Conservation (phyloP, 2,113 vertebrate genomes). For the Nipponia nippon region DNA sequence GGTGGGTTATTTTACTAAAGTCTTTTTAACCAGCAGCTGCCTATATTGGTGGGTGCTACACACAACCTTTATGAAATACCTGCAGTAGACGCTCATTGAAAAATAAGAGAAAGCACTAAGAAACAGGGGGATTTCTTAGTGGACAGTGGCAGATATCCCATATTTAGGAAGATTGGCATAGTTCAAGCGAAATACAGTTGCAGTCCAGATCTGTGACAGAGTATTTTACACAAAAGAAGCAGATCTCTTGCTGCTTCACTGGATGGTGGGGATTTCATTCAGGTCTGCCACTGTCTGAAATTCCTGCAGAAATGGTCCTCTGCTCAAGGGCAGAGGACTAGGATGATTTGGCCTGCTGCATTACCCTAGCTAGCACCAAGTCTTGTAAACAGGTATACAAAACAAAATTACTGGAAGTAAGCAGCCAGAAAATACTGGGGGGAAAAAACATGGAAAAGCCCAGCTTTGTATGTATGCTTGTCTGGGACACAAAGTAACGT, state of each 20-base stretch:
- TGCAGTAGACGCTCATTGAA: background rate
- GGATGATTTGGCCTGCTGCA: background rate
- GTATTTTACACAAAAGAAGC: background rate
- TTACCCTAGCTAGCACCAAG: background rate
- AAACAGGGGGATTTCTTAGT: background rate
- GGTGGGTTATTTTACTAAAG: background rate
- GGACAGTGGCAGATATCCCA: background rate
- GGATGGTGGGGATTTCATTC: background rate
- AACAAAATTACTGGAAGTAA: background rate
- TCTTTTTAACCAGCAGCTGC: background rate
- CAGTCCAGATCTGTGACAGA: background rate
- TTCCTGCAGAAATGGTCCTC: background rate
- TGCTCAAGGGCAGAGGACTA: background rate
- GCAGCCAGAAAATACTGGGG: background rate
- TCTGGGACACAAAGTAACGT: no score
- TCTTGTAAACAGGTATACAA: background rate
- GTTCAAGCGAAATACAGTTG: background rate
- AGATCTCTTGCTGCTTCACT: background rate
- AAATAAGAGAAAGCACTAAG: background rate
- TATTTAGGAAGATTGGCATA: background rate
- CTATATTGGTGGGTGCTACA: background rate
- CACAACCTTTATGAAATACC: background rate
- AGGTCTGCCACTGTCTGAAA: background rate
- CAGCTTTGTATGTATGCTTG: background rate
- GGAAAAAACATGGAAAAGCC: background rate